phyloP scores from a whole-genome alignment of 2,888 invertebrate genomes.

The Muschampia plurimacula region DNA sequence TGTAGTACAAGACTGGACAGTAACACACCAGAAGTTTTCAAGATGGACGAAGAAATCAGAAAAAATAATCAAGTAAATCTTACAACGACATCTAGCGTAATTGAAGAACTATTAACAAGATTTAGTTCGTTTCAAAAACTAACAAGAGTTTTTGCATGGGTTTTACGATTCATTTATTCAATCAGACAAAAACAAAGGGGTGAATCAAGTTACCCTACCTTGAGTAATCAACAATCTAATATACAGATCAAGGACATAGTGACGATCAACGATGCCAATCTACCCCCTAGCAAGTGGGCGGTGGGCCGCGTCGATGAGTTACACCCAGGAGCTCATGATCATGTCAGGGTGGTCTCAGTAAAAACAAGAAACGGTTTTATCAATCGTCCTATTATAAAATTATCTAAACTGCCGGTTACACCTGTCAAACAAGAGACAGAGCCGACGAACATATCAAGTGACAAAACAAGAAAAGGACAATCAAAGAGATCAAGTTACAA shows the following conservation, averaged over 20 bases:
- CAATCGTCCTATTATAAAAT: neutral
- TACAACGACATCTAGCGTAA: neutral
- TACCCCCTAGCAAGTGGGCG: conserved; percentile 43
- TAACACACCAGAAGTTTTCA: neutral
- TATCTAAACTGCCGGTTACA: neutral
- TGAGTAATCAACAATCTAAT: conserved; percentile 14
- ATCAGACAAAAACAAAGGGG: neutral
- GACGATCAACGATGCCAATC: conserved; percentile 39
- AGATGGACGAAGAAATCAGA: neutral
- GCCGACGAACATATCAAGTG: neutral
- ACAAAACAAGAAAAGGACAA: neutral
- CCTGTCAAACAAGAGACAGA: neutral
- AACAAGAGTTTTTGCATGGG: conserved; percentile 7
- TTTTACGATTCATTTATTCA: neutral
- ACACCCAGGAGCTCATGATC: conserved; percentile 38
- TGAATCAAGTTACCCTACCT: neutral
- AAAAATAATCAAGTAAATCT: neutral
- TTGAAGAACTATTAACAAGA: conserved; percentile 5
- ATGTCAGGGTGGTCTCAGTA: conserved; percentile 36
- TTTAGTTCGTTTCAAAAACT: conserved; percentile 3
- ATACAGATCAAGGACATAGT: conserved; percentile 38
- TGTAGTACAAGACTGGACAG: neutral
- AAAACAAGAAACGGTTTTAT: conserved; percentile 1
- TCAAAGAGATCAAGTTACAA: neutral
- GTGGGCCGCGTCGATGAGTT: conserved; percentile 28